Conservation (phyloP, 1,140 invertebrate genomes). For the Drosophila nigromelanica region DNA sequence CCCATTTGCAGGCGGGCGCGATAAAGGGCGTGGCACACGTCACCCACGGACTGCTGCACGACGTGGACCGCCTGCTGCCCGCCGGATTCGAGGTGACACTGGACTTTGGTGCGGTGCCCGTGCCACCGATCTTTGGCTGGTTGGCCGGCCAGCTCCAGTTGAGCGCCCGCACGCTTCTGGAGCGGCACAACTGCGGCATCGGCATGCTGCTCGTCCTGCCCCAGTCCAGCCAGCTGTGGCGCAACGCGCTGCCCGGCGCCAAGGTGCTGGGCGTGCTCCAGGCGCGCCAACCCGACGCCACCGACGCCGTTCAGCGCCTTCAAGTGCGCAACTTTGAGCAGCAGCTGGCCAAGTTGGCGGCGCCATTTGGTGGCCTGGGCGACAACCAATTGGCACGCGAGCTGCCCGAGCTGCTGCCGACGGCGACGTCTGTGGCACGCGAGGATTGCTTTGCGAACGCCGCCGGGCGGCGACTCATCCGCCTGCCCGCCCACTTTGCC, state of each 20-base stretch:
- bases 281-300: background rate
- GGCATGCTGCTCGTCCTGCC: conserved; percentile 91
- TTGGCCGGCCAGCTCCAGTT: conserved; percentile 87
- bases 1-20: conserved; percentile 88
- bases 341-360: conserved; percentile 43
- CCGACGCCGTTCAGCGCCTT: background rate
- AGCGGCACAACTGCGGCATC: conserved; percentile 97
- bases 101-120: conserved; percentile 90
- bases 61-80: conserved; percentile 93
- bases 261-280: conserved; percentile 74
- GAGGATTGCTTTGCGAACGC: conserved; percentile 57
- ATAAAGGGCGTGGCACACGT: conserved; percentile 97
- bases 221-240: conserved; percentile 55
- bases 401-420: conserved; percentile 6
- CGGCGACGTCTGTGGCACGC: background rate
- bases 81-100: conserved; percentile 87
- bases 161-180: conserved; percentile 90
- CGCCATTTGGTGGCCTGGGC: conserved; percentile 52
- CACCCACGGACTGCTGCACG: conserved; percentile 96
- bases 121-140: conserved; percentile 89
- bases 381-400: conserved; percentile 20
- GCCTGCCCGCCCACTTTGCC: conserved; percentile 84
- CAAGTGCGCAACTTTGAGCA: conserved; percentile 73
- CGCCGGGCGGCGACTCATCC: conserved; percentile 54
- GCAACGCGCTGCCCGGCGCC: conserved; percentile 51